Evolutionary conservation across 2,797 vertebrate genomes (phyloP), one percentile per base, ranked within the genome.

Genomic region (Percopsis omiscomaycus): DNA sequence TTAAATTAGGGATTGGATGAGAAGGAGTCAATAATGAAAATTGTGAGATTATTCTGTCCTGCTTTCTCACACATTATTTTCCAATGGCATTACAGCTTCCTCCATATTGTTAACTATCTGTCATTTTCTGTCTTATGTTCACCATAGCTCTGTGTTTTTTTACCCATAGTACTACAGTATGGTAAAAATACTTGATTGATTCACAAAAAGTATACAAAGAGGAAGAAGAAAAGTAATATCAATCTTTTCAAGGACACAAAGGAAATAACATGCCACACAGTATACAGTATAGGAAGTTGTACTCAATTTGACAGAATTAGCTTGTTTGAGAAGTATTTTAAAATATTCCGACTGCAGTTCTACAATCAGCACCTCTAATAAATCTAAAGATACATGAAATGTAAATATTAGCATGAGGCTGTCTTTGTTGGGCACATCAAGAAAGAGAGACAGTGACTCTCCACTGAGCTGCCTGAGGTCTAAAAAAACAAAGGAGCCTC

Each of bases 351-450:
- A 48, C 42, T 44, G 9, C 4, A 12, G 15, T 12, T 54, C 37
- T 46, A 16, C 5, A 22, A 46, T 15, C 44, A 44, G n/a, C 45
- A 53, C 46, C 13, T 42, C 22, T 50, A 28, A 65, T 4, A 56
- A 70, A 57, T 65, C 3, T 47, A 9, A 42, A 42, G 6, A 42
- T 9, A 8, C 9, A 2, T 9, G 6, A 6, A 42, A 42, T 8
- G 9, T 42, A 42, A 42, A 6, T 76, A 61, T 64, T 46, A 29
- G 48, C 45, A 61, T 49, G 29, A 47, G 69, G 16, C 65, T 50
- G 16, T 55, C 15, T 69, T 61, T 69, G 54, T n/a, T 46, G 60
- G 61, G 16, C 13, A 69, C 22, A 63, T 44, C 69, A 63, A 27
- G 68, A 8, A 45, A 54, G 45, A 45, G 4, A 12, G 37, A 47